Conservation (phyloP, 2,888 invertebrate genomes). For the Dryocosmus kuriphilus region DNA sequence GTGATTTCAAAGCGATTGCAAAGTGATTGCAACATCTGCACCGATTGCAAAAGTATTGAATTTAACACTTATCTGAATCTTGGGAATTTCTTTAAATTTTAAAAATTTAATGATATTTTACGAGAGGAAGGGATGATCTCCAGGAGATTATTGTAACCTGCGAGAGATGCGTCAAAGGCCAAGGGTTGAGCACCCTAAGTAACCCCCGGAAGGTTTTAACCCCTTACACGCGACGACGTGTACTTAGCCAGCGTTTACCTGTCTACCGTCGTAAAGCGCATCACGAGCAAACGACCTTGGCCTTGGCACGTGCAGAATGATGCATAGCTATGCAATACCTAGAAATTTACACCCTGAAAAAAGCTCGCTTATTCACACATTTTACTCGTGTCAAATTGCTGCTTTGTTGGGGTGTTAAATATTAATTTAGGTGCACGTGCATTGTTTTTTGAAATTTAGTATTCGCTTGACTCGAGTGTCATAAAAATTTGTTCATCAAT, state of each 20-base stretch:
- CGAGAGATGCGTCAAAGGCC: conserved; percentile 46
- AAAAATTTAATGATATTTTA: background rate
- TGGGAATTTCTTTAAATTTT: background rate
- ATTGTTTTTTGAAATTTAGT: background rate
- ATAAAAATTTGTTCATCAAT: too few species aligned
- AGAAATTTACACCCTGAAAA: conserved; percentile 3
- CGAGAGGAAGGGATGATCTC: background rate
- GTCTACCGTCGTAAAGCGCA: conserved; percentile 37
- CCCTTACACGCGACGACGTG: conserved; percentile 22
- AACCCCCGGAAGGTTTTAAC: conserved; percentile 39
- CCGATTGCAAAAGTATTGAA: too few species aligned
- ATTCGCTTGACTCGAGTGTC: too few species aligned
- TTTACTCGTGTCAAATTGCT: conserved; percentile 7
- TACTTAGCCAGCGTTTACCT: conserved; percentile 26
- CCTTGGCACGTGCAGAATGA: conserved; percentile 36
- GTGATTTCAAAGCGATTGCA: too few species aligned
- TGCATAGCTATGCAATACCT: conserved; percentile 24
- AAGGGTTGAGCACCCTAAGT: conserved; percentile 53
- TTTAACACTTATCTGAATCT: background rate
- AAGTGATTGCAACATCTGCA: too few species aligned
- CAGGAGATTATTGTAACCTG: conserved; percentile 25
- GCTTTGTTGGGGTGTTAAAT: background rate
- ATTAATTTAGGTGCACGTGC: background rate
- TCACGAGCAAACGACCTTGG: conserved; percentile 35
- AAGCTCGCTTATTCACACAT: background rate